A percentile compares a stretch with the other conserved stretches of the same genome.
phyloP scores from a whole-genome alignment of 1,140 invertebrate genomes.

The Stegodyphus mimosarum region DNA sequence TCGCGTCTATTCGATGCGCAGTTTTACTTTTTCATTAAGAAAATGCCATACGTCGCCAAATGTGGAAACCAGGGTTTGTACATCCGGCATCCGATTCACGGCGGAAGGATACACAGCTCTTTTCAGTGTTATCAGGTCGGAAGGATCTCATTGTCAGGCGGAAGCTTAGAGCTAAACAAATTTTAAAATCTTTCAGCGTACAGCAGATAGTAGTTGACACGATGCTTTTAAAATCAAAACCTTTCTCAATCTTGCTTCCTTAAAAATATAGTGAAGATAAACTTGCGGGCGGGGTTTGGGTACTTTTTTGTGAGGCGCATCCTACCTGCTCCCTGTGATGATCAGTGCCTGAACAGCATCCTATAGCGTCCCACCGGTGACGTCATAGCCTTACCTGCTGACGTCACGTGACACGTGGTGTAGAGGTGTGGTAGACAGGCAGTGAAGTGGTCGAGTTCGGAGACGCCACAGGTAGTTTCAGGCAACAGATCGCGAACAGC shows the following conservation, averaged over 20 bases:
- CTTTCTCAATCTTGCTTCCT: too few relatives aligned
- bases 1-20: too few relatives aligned
- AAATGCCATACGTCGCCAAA: slow-evolving; percentile 32
- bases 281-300: neutral
- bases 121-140: slow-evolving; percentile 42
- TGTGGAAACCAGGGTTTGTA: neutral
- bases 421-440: slow-evolving; percentile 47
- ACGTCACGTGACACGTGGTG: slow-evolving; percentile 57
- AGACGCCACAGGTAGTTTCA: slow-evolving; percentile 57
- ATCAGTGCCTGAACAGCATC: slow-evolving; percentile 8
- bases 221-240: too few relatives aligned
- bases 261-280: neutral
- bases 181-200: neutral
- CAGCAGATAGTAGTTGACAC: too few relatives aligned
- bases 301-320: neutral
- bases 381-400: slow-evolving; percentile 56
- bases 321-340: slow-evolving; percentile 38
- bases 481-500: slow-evolving; percentile 40
- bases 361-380: slow-evolving; percentile 34
- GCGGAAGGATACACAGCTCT: slow-evolving; percentile 60
- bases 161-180: neutral
- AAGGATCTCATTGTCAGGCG: slow-evolving; percentile 38
- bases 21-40: neutral
- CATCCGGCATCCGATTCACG: slow-evolving; percentile 17
- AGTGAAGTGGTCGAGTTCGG: slow-evolving; percentile 57